A percentile compares a stretch with the other conserved stretches of the same genome.
phyloP scores from a whole-genome alignment of 2,888 invertebrate species.

The Eristalis pertinax region DNA sequence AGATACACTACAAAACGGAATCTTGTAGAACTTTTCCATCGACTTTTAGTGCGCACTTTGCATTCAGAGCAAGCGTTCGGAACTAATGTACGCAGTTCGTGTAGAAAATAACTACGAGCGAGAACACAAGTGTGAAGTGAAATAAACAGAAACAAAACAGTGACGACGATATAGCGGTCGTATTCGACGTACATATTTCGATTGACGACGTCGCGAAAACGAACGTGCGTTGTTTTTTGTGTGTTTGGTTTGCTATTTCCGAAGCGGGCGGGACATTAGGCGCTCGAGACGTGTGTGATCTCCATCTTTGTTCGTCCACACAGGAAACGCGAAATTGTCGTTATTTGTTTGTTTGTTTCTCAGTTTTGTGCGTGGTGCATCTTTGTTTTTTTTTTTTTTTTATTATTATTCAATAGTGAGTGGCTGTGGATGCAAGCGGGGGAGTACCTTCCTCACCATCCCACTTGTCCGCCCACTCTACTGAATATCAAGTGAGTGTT shows the following conservation, averaged over 20 bases:
- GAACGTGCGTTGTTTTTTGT: background rate
- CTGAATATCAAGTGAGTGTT: slow-evolving; percentile 19
- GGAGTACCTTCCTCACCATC: background rate
- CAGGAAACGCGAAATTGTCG: background rate
- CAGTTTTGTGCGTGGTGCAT: background rate
- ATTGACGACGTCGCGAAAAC: background rate
- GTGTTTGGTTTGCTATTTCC: background rate
- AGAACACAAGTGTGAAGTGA: slow-evolving; percentile 38
- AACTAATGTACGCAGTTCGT: slow-evolving; percentile 60
- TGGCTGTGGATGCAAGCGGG: background rate
- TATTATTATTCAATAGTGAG: slow-evolving; percentile 2
- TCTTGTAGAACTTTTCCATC: slow-evolving; percentile 66
- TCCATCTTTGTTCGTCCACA: background rate
- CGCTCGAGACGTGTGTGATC: background rate
- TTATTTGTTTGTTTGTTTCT: background rate
- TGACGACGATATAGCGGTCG: slow-evolving; percentile 10
- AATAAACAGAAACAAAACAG: slow-evolving; percentile 24
- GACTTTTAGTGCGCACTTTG: slow-evolving; percentile 70
- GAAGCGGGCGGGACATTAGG: slow-evolving; percentile 18
- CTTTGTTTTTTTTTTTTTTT: background rate
- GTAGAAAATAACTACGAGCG: slow-evolving; percentile 23
- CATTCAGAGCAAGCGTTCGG: slow-evolving; percentile 63
- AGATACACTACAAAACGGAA: slow-evolving; percentile 60
- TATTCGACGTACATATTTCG: slow-evolving; percentile 1
- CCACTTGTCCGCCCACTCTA: slow-evolving; percentile 15